Evolutionary conservation across 2,888 invertebrate species (phyloP), one percentile per base, ranked within the genome.

Genomic region (Agapostemon virescens): DNA sequence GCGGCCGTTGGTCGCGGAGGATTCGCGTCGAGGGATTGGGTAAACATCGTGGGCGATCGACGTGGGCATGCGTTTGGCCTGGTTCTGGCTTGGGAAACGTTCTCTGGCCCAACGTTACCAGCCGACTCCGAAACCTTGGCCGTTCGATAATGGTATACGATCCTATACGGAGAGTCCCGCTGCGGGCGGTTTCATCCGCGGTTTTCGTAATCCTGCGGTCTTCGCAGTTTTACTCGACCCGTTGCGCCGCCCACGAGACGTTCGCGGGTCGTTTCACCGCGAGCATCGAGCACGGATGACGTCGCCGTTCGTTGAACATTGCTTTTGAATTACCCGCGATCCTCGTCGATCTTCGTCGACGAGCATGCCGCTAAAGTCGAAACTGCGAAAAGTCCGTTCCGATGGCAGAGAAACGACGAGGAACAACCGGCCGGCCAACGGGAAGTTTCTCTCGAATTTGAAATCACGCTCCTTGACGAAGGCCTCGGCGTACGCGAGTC

Each of bases 1-100:
- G 49, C 45, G 42, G 11, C 64, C 69, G 77, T 84, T 77, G 76
- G 82, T 77, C 63, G 68, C 52, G 63, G 75, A 74, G 76, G 77
- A 73, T 49, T 75, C 76, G 66, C 52, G n/a, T n/a, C n/a, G 74
- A 77, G 42, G 72, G 74, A 82, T 85, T 83, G 86, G 69, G 85
- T 63, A 85, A 85, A 85, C 76, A 83, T 78, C 80, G 90, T 90
- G 89, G 90, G 90, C 89, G 90, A 85, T 61, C 69, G 77, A 85
- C 88, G 90, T 90, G 86, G 90, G 90, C 82, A 82, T 52, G 73
- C 82, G 83, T 84, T 81, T 81, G 84, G 77, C 84, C 84, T 81
- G 78, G 55, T 77, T 83, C 71, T 38, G 45, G 58, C 23, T 52
- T 38, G 38, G 64, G 72, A 64, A 66, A 69, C 38, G 11, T 33